These are phyloP conservation scores for Perdita meconis DNA, from an alignment of 2,888 invertebrate genomes.

Conservation along the genomic window DNA sequence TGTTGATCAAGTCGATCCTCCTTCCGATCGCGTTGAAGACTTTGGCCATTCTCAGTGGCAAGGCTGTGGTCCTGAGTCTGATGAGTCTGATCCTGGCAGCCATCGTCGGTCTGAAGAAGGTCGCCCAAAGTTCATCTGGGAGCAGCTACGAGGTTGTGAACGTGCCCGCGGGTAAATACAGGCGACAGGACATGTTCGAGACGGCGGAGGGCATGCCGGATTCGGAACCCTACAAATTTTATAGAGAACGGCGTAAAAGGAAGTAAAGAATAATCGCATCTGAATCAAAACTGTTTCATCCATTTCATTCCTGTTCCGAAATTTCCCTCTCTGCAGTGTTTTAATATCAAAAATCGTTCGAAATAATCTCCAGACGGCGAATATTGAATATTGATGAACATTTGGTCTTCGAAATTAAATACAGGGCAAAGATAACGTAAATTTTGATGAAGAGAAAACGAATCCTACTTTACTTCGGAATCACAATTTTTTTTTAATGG, in stretches of 20 bases:
- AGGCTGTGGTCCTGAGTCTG: conserved; percentile 85
- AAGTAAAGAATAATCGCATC: conserved; percentile 47
- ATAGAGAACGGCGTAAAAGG: conserved; percentile 75
- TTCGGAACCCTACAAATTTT: conserved; percentile 79
- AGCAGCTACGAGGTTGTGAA: conserved; percentile 72
- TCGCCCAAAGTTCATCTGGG: conserved; percentile 78
- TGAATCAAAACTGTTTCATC: background rate
- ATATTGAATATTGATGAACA: background rate
- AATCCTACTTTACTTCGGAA: too few relatives aligned
- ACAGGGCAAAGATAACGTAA: background rate
- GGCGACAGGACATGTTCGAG: conserved; percentile 77
- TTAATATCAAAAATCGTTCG: background rate
- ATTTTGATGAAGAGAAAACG: background rate
- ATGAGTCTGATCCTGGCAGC: conserved; percentile 87
- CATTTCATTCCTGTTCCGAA: background rate
- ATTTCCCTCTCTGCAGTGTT: too few relatives aligned
- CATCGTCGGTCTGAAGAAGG: conserved; percentile 87
- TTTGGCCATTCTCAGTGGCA: conserved; percentile 88
- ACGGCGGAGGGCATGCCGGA: conserved; percentile 70
- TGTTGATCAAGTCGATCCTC: conserved; percentile 88
- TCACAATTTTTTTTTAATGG: background rate
- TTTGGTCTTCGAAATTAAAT: background rate
- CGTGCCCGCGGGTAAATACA: conserved; percentile 75
- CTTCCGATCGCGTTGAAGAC: conserved; percentile 89
- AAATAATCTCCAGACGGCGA: background rate